Evolutionary conservation across 2,113 vertebrate species (phyloP).

Genomic region (Daphoenositta chrysoptera): DNA sequence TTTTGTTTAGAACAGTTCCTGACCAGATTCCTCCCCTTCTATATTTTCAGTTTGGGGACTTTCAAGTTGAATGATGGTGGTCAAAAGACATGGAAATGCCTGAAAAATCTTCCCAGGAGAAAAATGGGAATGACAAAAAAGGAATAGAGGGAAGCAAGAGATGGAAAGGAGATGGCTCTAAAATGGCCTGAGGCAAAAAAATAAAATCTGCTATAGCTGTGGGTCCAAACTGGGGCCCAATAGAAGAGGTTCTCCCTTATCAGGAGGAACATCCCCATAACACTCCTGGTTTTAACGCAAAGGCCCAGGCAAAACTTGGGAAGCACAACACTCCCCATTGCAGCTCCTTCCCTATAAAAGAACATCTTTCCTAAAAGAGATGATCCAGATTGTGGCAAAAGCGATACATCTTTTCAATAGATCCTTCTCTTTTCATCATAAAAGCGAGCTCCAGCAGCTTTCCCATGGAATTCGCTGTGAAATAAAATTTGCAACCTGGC

Average conservation of each 20-base stretch:
- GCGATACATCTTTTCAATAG: background rate
- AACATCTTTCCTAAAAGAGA: background rate
- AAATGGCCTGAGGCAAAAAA: background rate
- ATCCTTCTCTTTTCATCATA: conserved; percentile 23
- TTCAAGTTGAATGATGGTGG: background rate
- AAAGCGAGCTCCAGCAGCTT: conserved; percentile 5
- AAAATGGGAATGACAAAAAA: background rate
- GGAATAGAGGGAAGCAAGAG: background rate
- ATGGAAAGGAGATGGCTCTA: background rate
- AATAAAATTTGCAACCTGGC: conserved; percentile 12
- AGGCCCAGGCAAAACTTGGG: background rate
- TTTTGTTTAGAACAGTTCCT: background rate
- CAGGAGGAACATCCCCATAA: background rate
- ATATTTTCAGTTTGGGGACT: background rate
- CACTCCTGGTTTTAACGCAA: background rate
- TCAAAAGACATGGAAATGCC: background rate
- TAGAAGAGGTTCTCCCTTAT: background rate
- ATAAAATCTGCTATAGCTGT: background rate
- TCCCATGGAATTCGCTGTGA: conserved; percentile 28
- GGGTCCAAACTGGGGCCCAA: background rate
- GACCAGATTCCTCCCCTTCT: background rate
- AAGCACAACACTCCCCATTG: background rate
- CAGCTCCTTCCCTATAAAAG: background rate
- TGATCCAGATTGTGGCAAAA: background rate
- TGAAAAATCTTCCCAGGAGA: background rate